Conservation (phyloP, 2,888 invertebrate genomes). For the Cheilosia scutellata region DNA sequence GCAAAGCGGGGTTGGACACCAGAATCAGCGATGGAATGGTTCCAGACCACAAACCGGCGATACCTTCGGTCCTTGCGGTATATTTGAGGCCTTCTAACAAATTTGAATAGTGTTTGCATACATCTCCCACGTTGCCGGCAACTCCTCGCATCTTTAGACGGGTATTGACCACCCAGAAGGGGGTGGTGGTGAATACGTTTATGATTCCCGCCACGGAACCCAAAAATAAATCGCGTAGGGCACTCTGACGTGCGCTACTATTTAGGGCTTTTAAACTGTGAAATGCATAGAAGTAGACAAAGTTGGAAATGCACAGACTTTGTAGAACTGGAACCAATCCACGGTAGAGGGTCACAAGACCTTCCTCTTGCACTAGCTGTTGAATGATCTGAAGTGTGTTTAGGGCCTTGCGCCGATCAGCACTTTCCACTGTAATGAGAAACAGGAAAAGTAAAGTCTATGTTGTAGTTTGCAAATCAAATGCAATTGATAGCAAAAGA, state of each 20-base stretch:
- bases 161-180: slow-evolving; percentile 96
- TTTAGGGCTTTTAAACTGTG: slow-evolving; percentile 89
- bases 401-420: slow-evolving; percentile 87
- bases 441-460: neutral
- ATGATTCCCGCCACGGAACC: slow-evolving; percentile 92
- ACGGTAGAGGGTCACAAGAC: slow-evolving; percentile 87
- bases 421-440: slow-evolving; percentile 88
- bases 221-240: slow-evolving; percentile 89
- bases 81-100: slow-evolving; percentile 88
- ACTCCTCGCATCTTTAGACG: slow-evolving; percentile 92
- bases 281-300: slow-evolving; percentile 97
- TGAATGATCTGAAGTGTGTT: slow-evolving; percentile 88
- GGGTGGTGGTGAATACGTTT: slow-evolving; percentile 94
- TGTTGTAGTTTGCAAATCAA: neutral
- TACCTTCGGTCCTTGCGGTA: slow-evolving; percentile 90
- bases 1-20: slow-evolving; percentile 95
- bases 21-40: slow-evolving; percentile 93
- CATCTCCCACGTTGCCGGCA: slow-evolving; percentile 79
- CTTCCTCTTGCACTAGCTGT: slow-evolving; percentile 88
- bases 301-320: slow-evolving; percentile 94
- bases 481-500: too few relatives aligned
- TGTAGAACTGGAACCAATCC: slow-evolving; percentile 93
- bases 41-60: slow-evolving; percentile 92
- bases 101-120: slow-evolving; percentile 83
- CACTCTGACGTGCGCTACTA: slow-evolving; percentile 85